These are phyloP conservation scores for Ophraella communa DNA, from an alignment of 2,888 invertebrate genomes.

Conservation along the genomic window DNA sequence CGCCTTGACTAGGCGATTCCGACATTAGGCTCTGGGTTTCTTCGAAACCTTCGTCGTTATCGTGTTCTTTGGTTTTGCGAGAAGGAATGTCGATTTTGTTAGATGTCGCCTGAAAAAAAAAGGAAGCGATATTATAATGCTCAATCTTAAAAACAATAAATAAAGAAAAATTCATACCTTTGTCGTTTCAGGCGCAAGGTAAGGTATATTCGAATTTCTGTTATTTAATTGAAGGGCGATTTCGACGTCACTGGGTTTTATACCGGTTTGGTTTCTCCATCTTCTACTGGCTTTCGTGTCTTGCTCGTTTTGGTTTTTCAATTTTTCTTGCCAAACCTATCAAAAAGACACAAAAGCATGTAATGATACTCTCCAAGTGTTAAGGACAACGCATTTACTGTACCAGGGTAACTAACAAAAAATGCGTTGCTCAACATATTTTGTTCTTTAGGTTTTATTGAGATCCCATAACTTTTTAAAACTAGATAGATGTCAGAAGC, in stretches of 20 bases:
- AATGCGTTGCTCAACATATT: too few relatives aligned
- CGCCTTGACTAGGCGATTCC: conserved; percentile 85
- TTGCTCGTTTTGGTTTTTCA: conserved; percentile 59
- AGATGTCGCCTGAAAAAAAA: conserved; percentile 36
- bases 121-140: neutral
- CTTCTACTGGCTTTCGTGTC: conserved; percentile 33
- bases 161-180: conserved; percentile 29
- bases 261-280: conserved; percentile 67
- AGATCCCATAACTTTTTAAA: too few relatives aligned
- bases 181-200: conserved; percentile 41
- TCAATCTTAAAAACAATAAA: neutral
- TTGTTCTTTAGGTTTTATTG: too few relatives aligned
- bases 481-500: too few relatives aligned
- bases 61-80: conserved; percentile 65
- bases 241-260: conserved; percentile 74
- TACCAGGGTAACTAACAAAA: too few relatives aligned
- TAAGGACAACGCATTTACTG: too few relatives aligned
- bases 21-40: conserved; percentile 89
- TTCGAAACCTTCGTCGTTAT: conserved; percentile 90
- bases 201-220: conserved; percentile 44
- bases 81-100: conserved; percentile 53
- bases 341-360: neutral
- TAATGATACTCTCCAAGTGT: too few relatives aligned
- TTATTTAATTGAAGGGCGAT: conserved; percentile 65
- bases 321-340: conserved; percentile 74